Percentiles rank a stretch among this genome's conserved stretches.
phyloP scores from a whole-genome alignment of 2,113 vertebrate genomes.

The Chrysochloris asiatica region DNA sequence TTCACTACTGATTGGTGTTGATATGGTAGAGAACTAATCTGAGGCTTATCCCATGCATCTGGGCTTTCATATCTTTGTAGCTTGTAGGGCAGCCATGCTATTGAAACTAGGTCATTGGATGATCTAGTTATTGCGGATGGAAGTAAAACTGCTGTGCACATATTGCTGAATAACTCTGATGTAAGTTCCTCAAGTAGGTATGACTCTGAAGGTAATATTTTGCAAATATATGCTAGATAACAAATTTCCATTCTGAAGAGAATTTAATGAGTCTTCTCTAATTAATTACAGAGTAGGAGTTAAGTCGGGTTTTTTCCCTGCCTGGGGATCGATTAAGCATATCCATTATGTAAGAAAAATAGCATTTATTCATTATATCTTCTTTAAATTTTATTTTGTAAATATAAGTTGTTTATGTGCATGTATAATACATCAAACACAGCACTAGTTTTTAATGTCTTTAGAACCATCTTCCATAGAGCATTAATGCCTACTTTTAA shows the following conservation, averaged over 20 bases:
- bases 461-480: not conserved
- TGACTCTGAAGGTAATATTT: constrained; percentile 22
- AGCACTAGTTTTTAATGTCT: not conserved
- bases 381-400: constrained; percentile 34
- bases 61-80: not conserved
- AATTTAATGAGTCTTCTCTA: constrained; percentile 40
- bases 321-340: not conserved
- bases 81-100: not conserved
- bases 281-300: constrained; percentile 10
- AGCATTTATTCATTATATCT: not conserved
- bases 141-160: not conserved
- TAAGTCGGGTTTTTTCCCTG: not conserved
- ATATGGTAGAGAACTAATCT: not conserved
- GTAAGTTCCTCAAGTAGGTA: not conserved
- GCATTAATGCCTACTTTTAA: not conserved
- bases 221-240: constrained; percentile 12
- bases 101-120: not conserved
- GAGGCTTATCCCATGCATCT: not conserved
- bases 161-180: not conserved
- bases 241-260: constrained; percentile 53
- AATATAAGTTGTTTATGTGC: not conserved
- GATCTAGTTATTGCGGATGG: not conserved
- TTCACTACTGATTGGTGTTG: not conserved
- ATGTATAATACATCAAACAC: not conserved
- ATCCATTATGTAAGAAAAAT: not conserved